phyloP scores from a whole-genome alignment of 1,140 invertebrate genomes.

The Diuraphis noxia region DNA sequence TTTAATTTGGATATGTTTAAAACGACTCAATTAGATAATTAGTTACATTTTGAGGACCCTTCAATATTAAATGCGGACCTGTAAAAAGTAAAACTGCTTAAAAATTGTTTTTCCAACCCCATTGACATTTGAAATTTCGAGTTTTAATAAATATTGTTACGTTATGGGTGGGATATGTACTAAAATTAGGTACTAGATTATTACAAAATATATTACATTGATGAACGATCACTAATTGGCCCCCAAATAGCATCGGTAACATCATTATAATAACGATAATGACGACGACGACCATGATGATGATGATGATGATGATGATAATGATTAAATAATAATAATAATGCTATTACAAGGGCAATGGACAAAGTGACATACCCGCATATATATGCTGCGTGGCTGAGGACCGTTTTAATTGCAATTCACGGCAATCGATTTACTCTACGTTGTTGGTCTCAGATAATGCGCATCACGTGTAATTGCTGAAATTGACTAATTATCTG shows the following conservation, averaged over 20 bases:
- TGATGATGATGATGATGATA: no score
- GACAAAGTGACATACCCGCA: background rate
- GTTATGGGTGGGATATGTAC: background rate
- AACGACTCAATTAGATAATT: background rate
- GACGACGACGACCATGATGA: no score
- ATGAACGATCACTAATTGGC: background rate
- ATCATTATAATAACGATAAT: background rate
- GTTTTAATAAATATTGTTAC: background rate
- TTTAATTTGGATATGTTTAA: background rate
- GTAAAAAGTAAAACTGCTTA: background rate
- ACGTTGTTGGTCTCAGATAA: background rate
- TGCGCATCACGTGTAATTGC: background rate
- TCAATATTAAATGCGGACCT: background rate
- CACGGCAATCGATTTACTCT: background rate
- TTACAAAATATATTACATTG: background rate
- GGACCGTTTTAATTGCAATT: background rate
- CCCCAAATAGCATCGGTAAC: background rate
- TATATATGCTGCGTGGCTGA: background rate
- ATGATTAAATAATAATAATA: background rate
- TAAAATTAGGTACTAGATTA: background rate
- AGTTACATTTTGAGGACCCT: background rate
- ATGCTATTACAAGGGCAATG: background rate
- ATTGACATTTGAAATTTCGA: background rate
- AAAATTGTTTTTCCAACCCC: background rate
- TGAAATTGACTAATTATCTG: background rate